Percentiles rank a stretch among this genome's conserved stretches.
Evolutionary conservation across 2,113 vertebrate genomes (phyloP).

Genomic region (Gymnogyps californianus): DNA sequence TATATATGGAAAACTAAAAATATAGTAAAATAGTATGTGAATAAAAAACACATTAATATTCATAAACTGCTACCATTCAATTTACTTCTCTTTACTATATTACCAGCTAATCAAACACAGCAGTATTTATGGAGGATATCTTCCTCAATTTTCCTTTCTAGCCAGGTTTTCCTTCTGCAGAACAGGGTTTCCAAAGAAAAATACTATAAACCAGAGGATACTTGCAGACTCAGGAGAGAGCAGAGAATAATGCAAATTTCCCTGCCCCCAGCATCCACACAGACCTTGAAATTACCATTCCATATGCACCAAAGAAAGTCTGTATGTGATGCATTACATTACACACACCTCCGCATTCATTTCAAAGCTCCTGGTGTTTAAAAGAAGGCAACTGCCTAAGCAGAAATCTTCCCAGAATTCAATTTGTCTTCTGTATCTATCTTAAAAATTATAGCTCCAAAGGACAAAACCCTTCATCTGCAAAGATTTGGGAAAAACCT

Average conservation of each 20-base stretch:
- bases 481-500: background rate
- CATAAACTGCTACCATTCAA: background rate
- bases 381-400: background rate
- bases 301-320: background rate
- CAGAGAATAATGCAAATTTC: background rate
- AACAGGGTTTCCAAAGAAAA: background rate
- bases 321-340: background rate
- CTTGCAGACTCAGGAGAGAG: background rate
- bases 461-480: background rate
- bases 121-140: background rate
- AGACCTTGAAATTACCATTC: background rate
- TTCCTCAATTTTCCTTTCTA: background rate
- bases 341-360: background rate
- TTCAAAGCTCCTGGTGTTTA: background rate
- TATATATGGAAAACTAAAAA: slow-evolving; percentile 24
- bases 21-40: background rate
- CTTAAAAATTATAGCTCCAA: background rate
- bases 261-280: background rate
- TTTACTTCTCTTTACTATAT: background rate
- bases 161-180: background rate
- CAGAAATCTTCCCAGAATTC: background rate
- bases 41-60: slow-evolving; percentile 33
- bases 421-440: background rate
- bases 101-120: background rate
- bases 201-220: background rate